Conservation (phyloP, 2,888 invertebrate genomes). For the Yponomeuta plumbellus region DNA sequence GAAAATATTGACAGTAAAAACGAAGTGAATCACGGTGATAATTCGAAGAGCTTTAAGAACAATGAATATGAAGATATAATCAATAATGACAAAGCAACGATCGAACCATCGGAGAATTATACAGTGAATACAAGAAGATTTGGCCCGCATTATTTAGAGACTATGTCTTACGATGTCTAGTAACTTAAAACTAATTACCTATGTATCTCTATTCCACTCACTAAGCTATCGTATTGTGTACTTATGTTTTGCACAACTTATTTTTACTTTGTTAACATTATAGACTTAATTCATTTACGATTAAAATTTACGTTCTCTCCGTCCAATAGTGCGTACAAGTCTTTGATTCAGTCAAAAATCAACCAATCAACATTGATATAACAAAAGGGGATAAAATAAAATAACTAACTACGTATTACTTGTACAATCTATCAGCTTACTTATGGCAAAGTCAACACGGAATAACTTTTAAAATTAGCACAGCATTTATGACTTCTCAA, state of each 20-base stretch:
- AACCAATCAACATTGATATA: no score
- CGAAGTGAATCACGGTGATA: not conserved
- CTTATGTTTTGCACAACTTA: no score
- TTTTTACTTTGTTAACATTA: not conserved
- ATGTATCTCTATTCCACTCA: not conserved
- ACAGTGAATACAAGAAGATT: conserved; percentile 36
- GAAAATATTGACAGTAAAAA: not conserved
- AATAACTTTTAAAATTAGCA: not conserved
- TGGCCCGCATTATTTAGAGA: conserved; percentile 28
- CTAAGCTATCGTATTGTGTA: not conserved
- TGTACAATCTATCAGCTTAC: not conserved
- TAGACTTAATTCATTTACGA: not conserved
- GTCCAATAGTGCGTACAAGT: no score
- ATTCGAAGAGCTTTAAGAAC: not conserved
- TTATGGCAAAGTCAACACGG: not conserved
- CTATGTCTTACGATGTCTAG: conserved; percentile 30
- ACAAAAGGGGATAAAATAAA: no score
- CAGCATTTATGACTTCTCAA: conserved; percentile 3
- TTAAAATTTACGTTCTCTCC: no score
- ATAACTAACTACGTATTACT: not conserved
- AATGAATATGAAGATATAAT: not conserved
- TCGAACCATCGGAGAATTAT: conserved; percentile 39
- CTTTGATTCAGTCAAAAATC: no score
- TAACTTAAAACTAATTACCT: not conserved
- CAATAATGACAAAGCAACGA: conserved; percentile 25